Evolutionary conservation across 2,888 invertebrate genomes (phyloP), one percentile per base, ranked within the genome.

Genomic region (Melinopterus prodromus): DNA sequence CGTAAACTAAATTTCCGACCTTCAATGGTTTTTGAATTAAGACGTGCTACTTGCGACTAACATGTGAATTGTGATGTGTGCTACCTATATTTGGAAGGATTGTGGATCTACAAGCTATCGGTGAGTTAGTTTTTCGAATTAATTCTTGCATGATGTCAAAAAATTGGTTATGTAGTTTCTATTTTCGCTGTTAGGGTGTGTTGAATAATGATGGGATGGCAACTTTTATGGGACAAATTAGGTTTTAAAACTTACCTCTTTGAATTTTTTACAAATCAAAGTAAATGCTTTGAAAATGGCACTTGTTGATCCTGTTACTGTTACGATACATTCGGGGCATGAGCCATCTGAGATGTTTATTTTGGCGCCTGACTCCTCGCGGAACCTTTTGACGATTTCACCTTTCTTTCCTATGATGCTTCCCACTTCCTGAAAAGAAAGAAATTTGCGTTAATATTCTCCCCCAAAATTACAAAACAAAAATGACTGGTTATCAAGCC

Each of bases 311-410:
- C 99, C 99, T 83, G 99, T 99, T 86, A 99, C 98, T 84, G 99
- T 99, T 86, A 99, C 99, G 90, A 99, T 99, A 86, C 99, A 93
- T 90, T 99, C 99, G 80, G 99, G 99, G 92, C 99, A 99, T 78
- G 99, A 98, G 85, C 99, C 99, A 92, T 99, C 99, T 84, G 99
- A 99, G 92, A 99, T 99, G 93, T 99, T 99, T 90, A 99, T 99
- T 94, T 99, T 98, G 87, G 99, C 99, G 88, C 99, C 99, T 88
- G 98, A 98, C 98, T 99, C 99, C 93, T 99, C 99, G 88, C 99
- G 95, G 93, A 99, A 99, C 91, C 98, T 94, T 91, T 99, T 99
- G 86, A 99, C 99, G 90, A 99, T 99, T 92, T 99, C 99, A 89
- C 99, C 99, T 91, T 99, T 99, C 93, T 98, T 98, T 85, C 98